Evolutionary conservation across 2,888 invertebrate species (phyloP), one percentile per base, ranked within the genome.

Genomic region (Phorcus lineatus): DNA sequence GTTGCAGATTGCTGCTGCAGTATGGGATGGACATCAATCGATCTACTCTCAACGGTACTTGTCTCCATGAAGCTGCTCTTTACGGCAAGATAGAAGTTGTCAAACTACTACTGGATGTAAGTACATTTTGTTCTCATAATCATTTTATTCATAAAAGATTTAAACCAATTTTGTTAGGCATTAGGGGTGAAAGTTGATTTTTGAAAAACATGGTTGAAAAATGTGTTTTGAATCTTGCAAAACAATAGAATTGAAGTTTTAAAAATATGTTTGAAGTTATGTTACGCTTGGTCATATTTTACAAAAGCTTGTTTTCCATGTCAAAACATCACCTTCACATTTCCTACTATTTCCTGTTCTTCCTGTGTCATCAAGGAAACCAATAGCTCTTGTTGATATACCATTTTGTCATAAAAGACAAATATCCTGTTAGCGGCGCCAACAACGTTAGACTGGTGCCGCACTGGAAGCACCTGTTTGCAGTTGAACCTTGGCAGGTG

Each of bases 21-120:
- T 90, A 91, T 66, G 93, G 94, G 16, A 92, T 94, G 86, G 92
- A 93, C 84, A 92, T 94, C 57, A 94, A 94, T 87, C 85, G 93
- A 52, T 85, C 88, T 9, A 94, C 94, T 0, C 86, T 91, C 17
- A 89, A 91, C 76, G 94, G 94, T 24, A 93, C 94, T 0, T 93
- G 93, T 80, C 89, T 94, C 17, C 94, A 94, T 83, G 93, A 94
- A 82, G 94, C 94, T 1, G 93, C 94, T 17, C 87, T 91, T 57
- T 92, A 90, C 85, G 94, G 94, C 19, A 93, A 93, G 86, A 89
- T 91, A 9, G 94, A 94, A 80, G 93, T 93, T 22, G 94, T 94
- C 57, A 90, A 91, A 79, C 88, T 94, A 57, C 89, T 94, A 6
- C 83, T 91, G 1, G 90, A 91, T 85, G 91, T 91, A 86, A 90